Base-by-base conservation (phyloP, 1,140 invertebrate genomes). In the Pinna nobilis region DNA sequence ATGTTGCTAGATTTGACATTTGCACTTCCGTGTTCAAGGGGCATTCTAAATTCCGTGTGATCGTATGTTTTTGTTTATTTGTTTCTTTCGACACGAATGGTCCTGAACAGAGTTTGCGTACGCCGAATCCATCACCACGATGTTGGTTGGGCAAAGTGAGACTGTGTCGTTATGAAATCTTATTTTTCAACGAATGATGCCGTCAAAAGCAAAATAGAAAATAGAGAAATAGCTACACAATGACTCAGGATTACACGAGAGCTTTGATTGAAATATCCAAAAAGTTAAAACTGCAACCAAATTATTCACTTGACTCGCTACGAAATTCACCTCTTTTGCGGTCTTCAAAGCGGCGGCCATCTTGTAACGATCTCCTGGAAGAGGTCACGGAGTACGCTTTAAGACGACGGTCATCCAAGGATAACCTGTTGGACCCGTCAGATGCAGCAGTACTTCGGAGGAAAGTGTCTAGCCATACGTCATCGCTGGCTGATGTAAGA, bases 231-330 rank as follows among this genome's bases (percentile, higher is more conserved):
- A 7, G 28, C n/a, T 59, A 7, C 3, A 59, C 9, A 32, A 66
- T 66, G 63, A 50, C 28, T 18, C 30, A 66, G 37, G 63, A 66
- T 35, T 49, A 66, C 39, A 51, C 51, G 35, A 32, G 44, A 32
- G 47, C 44, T 50, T 51, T 66, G 30, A 35, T 66, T 9, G 63
- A 49, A 5, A 66, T 66, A 13, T 51, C 63, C 4, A 66, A 66
- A 39, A 49, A 51, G 35, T 28, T 66, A 5, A 66, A 66, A 66
- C 49, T 66, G n/a, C n/a, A 50, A 49, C 63, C 63, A 32, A 49
- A 44, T 23, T 9, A 66, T 37, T 28, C 32, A 23, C 50, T 50
- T 1, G 32, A 66, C 20, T 33, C 63, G 39, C 33, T 66, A 1
- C 30, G 51, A 30, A 49, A 49, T 28, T 51, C 18, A n/a, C 51